Evolutionary conservation across 2,888 invertebrate genomes (phyloP), one percentile per base, ranked within the genome.

Genomic region (Metopia argyrocephala): DNA sequence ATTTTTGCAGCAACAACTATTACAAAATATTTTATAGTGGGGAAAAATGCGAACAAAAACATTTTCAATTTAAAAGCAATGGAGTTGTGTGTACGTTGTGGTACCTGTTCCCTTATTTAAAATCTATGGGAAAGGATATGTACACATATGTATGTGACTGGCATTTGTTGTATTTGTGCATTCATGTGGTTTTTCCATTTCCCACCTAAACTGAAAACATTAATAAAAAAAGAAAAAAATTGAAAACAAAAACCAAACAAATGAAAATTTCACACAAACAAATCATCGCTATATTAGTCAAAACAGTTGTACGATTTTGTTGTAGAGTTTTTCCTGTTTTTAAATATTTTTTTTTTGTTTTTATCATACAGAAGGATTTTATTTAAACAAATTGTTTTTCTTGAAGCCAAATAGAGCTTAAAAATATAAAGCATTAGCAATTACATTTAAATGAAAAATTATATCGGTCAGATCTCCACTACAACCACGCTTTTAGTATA

Each of bases 31-130:
- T 70, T 50, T 54, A 18, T 68, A 21, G 27, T 15, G 54, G 65
- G 69, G 25, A 38, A 59, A 52, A 31, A 59, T 52, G 12, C 6
- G 46, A 57, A 57, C 61, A 79, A 71, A 71, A 15, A 23, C 31
- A 38, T 68, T 79, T 79, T n/a, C 68, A 54, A 76, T 68, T 74
- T 78, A 64, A 73, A 74, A 73, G 69, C 65, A 48, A 69, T 73
- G 52, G 15, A 57, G 71, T 59, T n/a, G 12, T 12, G 9, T 7
- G 45, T 23, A 48, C 38, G 65, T 65, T n/a, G 28, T 52, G 61
- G 15, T 38, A 38, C 15, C 9, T 15, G 38, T 38, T 38, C 38
- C 9, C 50, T 45, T 28, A 38, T 38, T 38, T 15, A 9, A 38
- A 9, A 38, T 9, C 38, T 38, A 38, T 38, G 38, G 38, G 38